Percentiles rank a stretch among this genome's conserved stretches.
These are phyloP conservation scores for Acanthornis magna DNA, from an alignment of 2,797 vertebrate species.

Conservation along the genomic window DNA sequence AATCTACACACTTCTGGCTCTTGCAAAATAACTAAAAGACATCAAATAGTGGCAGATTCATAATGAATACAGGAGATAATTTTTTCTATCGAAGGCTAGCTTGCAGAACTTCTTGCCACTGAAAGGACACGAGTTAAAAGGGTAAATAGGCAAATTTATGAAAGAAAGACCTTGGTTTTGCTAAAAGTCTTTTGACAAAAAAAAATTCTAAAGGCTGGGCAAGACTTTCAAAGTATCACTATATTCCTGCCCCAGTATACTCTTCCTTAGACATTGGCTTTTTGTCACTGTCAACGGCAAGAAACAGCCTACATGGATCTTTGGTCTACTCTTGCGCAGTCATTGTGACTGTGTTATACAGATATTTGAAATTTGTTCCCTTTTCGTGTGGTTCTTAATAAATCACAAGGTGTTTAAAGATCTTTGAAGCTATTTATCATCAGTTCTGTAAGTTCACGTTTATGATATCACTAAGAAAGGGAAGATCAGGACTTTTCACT, in stretches of 20 bases:
- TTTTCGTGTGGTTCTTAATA: neutral
- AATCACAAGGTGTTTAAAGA: neutral
- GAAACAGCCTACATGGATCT: neutral
- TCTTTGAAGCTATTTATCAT: neutral
- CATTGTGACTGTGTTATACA: neutral
- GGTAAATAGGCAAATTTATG: neutral
- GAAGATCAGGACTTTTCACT: neutral
- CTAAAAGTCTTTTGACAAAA: neutral
- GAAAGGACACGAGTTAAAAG: neutral
- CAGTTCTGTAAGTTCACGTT: neutral
- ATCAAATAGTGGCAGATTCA: neutral
- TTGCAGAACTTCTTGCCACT: neutral
- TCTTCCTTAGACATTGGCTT: neutral
- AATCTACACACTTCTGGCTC: neutral
- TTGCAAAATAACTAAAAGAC: neutral
- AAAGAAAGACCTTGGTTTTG: accelerated
- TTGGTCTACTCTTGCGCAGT: neutral
- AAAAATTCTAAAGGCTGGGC: neutral
- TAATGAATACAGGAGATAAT: neutral
- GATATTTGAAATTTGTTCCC: neutral
- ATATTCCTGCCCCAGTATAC: neutral
- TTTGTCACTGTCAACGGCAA: neutral
- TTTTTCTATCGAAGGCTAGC: neutral
- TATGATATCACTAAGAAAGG: neutral
- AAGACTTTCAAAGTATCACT: neutral